These are phyloP conservation scores for Pangasius mekongensis DNA, from an alignment of 2,797 vertebrate species.

Conservation along the genomic window DNA sequence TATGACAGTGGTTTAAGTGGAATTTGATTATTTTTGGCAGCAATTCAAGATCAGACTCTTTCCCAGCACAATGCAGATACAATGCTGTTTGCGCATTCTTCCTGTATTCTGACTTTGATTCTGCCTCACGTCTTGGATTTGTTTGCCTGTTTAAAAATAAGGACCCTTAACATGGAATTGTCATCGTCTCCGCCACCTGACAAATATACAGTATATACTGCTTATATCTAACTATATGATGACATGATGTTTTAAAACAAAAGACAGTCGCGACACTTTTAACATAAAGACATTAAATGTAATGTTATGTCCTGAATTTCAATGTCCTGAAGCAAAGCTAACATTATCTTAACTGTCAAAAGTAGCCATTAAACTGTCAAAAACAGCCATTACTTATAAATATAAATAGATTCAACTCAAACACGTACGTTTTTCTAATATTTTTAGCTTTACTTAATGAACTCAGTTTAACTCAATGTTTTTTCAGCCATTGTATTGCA, in stretches of 20 bases:
- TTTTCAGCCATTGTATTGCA: no score
- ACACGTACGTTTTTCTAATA: no score
- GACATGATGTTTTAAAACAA: not conserved
- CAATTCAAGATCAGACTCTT: not conserved
- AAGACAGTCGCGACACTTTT: no score
- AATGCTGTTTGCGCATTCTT: no score
- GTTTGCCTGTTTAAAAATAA: not conserved
- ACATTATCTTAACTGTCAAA: not conserved
- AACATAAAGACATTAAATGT: not conserved
- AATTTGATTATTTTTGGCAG: not conserved
- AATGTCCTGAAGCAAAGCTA: not conserved
- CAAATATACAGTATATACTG: not conserved
- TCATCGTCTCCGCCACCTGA: not conserved
- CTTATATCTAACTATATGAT: not conserved
- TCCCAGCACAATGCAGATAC: not conserved
- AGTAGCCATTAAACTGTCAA: not conserved
- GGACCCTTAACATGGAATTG: no score
- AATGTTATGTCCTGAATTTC: not conserved
- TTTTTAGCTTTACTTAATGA: no score
- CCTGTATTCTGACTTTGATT: not conserved
- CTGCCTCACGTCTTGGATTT: not conserved
- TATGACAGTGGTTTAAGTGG: not conserved
- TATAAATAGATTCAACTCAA: no score
- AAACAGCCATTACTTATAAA: no score
- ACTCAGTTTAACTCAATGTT: no score